Evolutionary conservation across 92 coral and sea anemone species (phyloP).

Genomic region (Scolanthus callimorphus): DNA sequence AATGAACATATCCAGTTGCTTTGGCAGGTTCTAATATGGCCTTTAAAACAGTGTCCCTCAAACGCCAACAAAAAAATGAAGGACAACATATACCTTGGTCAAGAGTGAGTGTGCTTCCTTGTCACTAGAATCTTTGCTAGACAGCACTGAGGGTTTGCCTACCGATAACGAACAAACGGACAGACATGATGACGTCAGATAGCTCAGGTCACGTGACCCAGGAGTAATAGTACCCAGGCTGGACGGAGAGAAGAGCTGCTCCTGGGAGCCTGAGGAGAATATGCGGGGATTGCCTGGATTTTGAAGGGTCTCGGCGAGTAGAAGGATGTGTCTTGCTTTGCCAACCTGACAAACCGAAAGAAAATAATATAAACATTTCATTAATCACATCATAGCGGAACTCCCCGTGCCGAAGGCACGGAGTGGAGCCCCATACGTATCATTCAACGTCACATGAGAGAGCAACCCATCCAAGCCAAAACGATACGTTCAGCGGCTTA

Average conservation of each 20-base stretch:
- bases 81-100: conserved; percentile 49
- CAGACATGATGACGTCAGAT: conserved; percentile 71
- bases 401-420: too few relatives aligned
- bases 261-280: too few relatives aligned
- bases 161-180: conserved; percentile 82
- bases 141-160: conserved; percentile 62
- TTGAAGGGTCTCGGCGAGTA: conserved; percentile 69
- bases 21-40: too few relatives aligned
- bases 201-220: conserved; percentile 49
- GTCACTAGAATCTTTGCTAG: conserved; percentile 50
- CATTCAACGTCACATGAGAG: too few relatives aligned
- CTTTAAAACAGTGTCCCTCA: not conserved
- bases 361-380: too few relatives aligned
- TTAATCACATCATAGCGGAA: too few relatives aligned
- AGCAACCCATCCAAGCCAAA: too few relatives aligned
- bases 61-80: conserved; percentile 29
- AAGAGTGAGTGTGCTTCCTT: conserved; percentile 65
- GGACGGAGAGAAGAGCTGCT: conserved; percentile 34
- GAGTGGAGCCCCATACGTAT: too few relatives aligned
- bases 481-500: too few relatives aligned
- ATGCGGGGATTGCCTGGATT: too few relatives aligned
- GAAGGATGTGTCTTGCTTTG: conserved; percentile 87
- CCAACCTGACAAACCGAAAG: conserved; percentile 51
- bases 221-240: too few relatives aligned
- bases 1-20: too few relatives aligned